Evolutionary conservation across 1,140 invertebrate species (phyloP).

Genomic region (Macrobrachium nipponense): DNA sequence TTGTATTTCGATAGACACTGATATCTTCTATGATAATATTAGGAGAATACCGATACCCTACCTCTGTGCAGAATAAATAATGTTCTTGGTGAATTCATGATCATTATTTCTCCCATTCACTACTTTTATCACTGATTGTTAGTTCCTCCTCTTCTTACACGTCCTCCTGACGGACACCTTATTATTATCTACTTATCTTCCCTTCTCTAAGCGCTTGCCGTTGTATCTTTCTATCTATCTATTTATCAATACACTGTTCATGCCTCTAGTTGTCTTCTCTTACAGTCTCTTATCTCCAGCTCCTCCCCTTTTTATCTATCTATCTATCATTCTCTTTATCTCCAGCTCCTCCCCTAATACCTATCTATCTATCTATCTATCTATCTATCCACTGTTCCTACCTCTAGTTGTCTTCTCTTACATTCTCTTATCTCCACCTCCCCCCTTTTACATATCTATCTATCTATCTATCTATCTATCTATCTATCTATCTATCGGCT

Average conservation of each 20-base stretch:
- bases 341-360: too few species aligned
- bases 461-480: background rate
- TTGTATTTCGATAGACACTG: too few species aligned
- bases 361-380: conserved; percentile 26
- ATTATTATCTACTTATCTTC: too few species aligned
- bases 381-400: background rate
- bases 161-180: too few species aligned
- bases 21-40: too few species aligned
- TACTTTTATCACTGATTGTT: too few species aligned
- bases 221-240: background rate
- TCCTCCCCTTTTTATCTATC: conserved; percentile 3
- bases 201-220: conserved; percentile 3
- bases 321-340: conserved; percentile 14
- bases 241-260: background rate
- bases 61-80: too few species aligned
- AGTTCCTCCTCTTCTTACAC: too few species aligned
- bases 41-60: too few species aligned
- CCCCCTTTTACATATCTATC: background rate
- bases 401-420: background rate
- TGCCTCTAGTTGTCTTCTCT: background rate
- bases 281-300: background rate
- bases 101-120: too few species aligned
- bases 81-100: too few species aligned
- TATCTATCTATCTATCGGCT: background rate
- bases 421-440: background rate